Base-by-base conservation (phyloP, 92 coral and sea anemone species). In the Heteractis magnifica region DNA sequence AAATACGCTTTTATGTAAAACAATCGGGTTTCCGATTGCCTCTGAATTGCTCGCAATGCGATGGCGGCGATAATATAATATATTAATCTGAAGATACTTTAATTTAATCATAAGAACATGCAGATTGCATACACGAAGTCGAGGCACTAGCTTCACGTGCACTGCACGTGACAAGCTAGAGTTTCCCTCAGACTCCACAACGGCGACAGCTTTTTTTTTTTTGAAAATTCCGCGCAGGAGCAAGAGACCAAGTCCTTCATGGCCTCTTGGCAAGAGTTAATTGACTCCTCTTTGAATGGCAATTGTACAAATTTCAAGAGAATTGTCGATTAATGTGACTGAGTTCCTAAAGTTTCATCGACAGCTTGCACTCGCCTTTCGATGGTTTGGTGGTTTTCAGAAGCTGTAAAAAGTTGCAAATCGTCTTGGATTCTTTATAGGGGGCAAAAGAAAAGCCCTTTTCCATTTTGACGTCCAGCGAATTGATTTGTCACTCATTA, bases 161-260 rank as follows among this genome's bases (percentile, higher is more conserved):
- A 70, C 84, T 81, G 84, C 84, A 81, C 84, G 84, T 81, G 84
- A 81, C n/a, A 6, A 41, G 51, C 65, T 70, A 19, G 84, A 70
- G 70, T 81, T 19, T 74, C n/a, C 58, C 84, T 68, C 84, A 81
- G 77, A 81, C 77, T 81, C 49, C 77, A 51, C 5, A 14, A 81
- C n/a, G 77, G 49, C 74, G 58, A 51, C 52, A 81, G 70, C n/a
- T n/a, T n/a, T n/a, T n/a, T 18, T 81, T 56, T 59, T 56, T 56
- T 70, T 68, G 84, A 81, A 81, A 81, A 81, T 81, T 68, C 49
- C 73, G 72, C 62, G 52, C 56, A 62, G 50, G 48, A 53, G 13
- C 10, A 8, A 53, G 9, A 8, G 58, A 8, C 10, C 58, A 53
- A 8, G 53, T 34, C 44, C 44, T 34, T 34, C 44, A 34, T 34